phyloP scores from a whole-genome alignment of 2,888 invertebrate species.

The Calephelis perditalis region DNA sequence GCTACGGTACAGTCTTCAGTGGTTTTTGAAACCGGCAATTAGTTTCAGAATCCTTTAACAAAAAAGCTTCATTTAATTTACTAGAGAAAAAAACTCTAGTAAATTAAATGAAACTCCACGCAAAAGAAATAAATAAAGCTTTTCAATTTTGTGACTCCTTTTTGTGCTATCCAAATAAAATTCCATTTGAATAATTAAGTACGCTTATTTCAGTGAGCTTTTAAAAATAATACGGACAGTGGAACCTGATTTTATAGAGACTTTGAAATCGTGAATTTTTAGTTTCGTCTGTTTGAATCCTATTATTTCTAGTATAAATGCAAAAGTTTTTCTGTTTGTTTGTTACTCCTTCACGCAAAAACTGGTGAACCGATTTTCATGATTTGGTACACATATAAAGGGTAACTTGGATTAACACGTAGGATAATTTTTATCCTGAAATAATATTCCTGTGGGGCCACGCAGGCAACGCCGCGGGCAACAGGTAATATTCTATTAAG shows the following conservation, averaged over 20 bases:
- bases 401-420: too few species aligned
- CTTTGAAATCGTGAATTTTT: neutral
- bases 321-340: too few species aligned
- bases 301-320: too few species aligned
- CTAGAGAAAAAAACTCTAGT: neutral
- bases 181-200: neutral
- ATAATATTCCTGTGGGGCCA: too few species aligned
- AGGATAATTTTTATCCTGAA: too few species aligned
- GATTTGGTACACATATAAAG: too few species aligned
- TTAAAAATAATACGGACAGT: neutral
- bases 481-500: too few species aligned
- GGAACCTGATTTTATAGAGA: neutral
- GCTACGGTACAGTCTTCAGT: neutral
- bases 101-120: too few species aligned
- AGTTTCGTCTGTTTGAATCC: neutral
- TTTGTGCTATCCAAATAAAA: neutral
- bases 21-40: conserved; percentile 5
- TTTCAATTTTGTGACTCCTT: neutral
- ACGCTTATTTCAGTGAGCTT: conserved; percentile 2
- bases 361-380: too few species aligned
- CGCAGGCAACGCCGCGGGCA: too few species aligned
- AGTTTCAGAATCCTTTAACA: conserved; percentile 1
- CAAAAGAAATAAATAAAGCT: neutral
- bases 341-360: too few species aligned
- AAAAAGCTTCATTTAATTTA: neutral